Evolutionary conservation across 2,113 vertebrate species (phyloP), one percentile per base, ranked within the genome.

Genomic region (Sander lucioperca): DNA sequence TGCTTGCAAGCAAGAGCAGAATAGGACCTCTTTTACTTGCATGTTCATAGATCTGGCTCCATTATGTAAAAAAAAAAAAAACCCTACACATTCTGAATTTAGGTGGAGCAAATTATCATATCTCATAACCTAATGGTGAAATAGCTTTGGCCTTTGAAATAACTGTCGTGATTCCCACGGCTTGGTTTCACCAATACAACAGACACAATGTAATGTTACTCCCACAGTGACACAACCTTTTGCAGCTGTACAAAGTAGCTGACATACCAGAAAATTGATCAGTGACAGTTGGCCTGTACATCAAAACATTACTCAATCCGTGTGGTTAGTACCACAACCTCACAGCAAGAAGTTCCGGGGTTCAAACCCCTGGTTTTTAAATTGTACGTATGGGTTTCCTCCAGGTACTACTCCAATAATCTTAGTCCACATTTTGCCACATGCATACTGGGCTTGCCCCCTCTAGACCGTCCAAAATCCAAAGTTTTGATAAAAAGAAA

Each of bases 1-100:
- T 56, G 73, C 8, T 50, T 63, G 48, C 39, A 54, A 67, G 30
- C 3, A 7, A 63, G 43, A 85, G 43, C 74, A 43, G 39, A 43
- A 43, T 11, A 11, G 18, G 57, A 33, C 75, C 21, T 54, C 19
- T 74, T 61, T 62, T 9, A 57, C 15, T 21, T 25, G 15, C 59
- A 25, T n/a, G 59, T 5, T 23, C 48, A 53, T 12, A 64, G 7
- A 39, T 39, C 30, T 39, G 47, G 14, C 25, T 33, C 23, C 43
- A 48, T 10, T 13, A n/a, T 1, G 6, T 53, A 50, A 50, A 39
- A 64, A 27, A 50, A 50, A 39, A 64, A 27, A n/a, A n/a, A 54
- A n/a, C 53, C 14, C 27, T 7, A 23, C 45, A 19, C 19, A 30
- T 56, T 43, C 11, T 54, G n/a, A 57, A 33, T 6, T 23, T 18